Conservation (phyloP, 2,797 vertebrate genomes). For the Danionella dracula region DNA sequence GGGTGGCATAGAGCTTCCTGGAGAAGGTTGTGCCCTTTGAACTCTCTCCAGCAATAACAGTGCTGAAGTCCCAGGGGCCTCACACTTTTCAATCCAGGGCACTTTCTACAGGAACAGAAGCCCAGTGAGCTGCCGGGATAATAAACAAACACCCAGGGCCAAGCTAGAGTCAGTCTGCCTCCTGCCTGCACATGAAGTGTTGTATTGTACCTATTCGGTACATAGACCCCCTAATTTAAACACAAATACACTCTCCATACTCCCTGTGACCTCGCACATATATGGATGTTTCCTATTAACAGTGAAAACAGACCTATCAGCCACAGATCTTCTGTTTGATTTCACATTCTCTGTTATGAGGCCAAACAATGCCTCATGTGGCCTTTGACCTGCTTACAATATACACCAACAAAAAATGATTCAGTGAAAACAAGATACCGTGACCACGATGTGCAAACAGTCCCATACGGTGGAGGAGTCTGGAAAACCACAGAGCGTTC, state of each 20-base stretch:
- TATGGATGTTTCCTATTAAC: slow-evolving; percentile 35
- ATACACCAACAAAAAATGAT: slow-evolving; percentile 17
- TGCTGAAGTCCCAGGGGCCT: slow-evolving; percentile 41
- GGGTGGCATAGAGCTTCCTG: slow-evolving; percentile 50
- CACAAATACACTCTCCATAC: slow-evolving; percentile 17
- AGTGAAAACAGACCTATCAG: slow-evolving; percentile 25
- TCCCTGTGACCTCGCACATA: slow-evolving; percentile 3
- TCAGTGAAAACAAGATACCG: slow-evolving; percentile 25
- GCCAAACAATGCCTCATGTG: neutral
- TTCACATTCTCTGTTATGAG: slow-evolving; percentile 5
- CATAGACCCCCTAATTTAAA: slow-evolving; percentile 20
- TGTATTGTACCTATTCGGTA: slow-evolving; percentile 40
- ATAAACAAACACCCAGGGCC: slow-evolving; percentile 50
- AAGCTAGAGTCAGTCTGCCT: slow-evolving; percentile 39
- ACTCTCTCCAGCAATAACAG: slow-evolving; percentile 50
- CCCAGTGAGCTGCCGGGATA: slow-evolving; percentile 43
- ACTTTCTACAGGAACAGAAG: slow-evolving; percentile 48
- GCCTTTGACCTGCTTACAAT: neutral
- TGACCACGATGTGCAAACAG: slow-evolving; percentile 13
- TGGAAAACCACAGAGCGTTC: slow-evolving; percentile 25
- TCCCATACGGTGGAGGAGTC: slow-evolving; percentile 10
- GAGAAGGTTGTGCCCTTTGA: slow-evolving; percentile 40
- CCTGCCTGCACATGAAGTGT: slow-evolving; percentile 39
- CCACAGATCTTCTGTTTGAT: slow-evolving; percentile 24
- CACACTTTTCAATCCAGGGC: slow-evolving; percentile 41